Percentiles rank a stretch among this genome's conserved stretches.
These are phyloP conservation scores for Blomia tropicalis DNA, from an alignment of 2,888 invertebrate genomes.

Conservation along the genomic window DNA sequence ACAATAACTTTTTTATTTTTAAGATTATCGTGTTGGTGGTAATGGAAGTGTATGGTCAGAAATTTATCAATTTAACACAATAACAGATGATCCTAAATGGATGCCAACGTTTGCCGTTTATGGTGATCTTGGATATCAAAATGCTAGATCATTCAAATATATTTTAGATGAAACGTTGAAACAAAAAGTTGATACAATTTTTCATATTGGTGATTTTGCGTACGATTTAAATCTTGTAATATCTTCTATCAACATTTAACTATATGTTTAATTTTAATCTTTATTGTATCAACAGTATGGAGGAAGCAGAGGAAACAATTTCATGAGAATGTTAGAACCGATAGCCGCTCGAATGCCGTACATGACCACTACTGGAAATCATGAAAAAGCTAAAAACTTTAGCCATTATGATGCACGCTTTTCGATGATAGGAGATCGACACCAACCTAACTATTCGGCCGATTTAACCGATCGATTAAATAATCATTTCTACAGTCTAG, in stretches of 20 bases:
- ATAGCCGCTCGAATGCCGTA: slow-evolving; percentile 79
- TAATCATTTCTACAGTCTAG: slow-evolving; percentile 63
- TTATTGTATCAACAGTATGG: slow-evolving; percentile 33
- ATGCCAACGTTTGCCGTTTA: slow-evolving; percentile 28
- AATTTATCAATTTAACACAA: slow-evolving; percentile 33
- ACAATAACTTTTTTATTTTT: background rate
- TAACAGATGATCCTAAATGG: slow-evolving; percentile 30
- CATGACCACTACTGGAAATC: slow-evolving; percentile 65
- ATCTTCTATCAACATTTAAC: slow-evolving; percentile 23
- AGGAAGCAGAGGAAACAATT: slow-evolving; percentile 71
- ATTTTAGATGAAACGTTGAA: slow-evolving; percentile 30
- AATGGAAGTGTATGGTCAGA: slow-evolving; percentile 30
- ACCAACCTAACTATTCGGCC: slow-evolving; percentile 26
- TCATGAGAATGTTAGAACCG: slow-evolving; percentile 77
- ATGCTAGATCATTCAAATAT: slow-evolving; percentile 31
- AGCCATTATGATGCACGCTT: slow-evolving; percentile 41
- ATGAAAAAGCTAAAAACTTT: slow-evolving; percentile 50
- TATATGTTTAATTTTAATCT: too few species aligned
- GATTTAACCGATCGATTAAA: slow-evolving; percentile 28
- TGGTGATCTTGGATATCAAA: slow-evolving; percentile 30
- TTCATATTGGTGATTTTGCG: slow-evolving; percentile 57
- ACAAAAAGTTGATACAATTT: slow-evolving; percentile 30
- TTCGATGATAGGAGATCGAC: slow-evolving; percentile 36
- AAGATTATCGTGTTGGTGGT: slow-evolving; percentile 12
- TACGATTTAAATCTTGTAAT: slow-evolving; percentile 66